Evolutionary conservation across 2,888 invertebrate genomes (phyloP), one percentile per base, ranked within the genome.

Genomic region (Mythimna impura): DNA sequence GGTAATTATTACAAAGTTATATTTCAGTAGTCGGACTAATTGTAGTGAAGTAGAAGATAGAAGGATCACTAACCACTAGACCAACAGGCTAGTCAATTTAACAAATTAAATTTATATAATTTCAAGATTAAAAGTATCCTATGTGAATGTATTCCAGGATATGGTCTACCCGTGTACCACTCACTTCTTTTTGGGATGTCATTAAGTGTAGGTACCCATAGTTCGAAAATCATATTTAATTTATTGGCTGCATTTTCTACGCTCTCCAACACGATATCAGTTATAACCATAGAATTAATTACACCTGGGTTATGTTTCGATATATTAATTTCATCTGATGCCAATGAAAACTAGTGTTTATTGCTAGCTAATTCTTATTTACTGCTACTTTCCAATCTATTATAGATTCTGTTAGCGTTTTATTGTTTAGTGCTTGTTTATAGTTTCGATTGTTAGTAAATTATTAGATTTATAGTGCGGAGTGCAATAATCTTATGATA

Each of bases 361-460:
- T 72, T 43, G 9, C 57, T 36, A 43, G 22, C 67, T 80, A 69
- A 72, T 66, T 55, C 66, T 57, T 57, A 78, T 78, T 77, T 77
- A 80, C 47, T 62, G 22, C 22, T 10, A 4, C 47, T 20, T 36
- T 14, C 0, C 25, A 25, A 57, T 55, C 47, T 63, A 20, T 47
- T 47, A 47, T 47, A 20, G 5, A 20, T 43, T 7, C 14, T 63
- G 54, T 6, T 50, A 40, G 10, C 6, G 47, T 36, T 69, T 80
- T 58, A 81, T 76, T 58, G 54, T 20, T 66, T n/a, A 50, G 30
- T 54, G 54, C 54, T 70, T 70, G 63, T 60, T 76, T 70, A 76
- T 78, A 5, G 50, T n/a, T 71, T 62, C 43, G 12, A 40, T 76
- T 70, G 62, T 57, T 50, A 65, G 8, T 52, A 36, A 8, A 55